phyloP scores from a whole-genome alignment of 2,797 vertebrate genomes.

The Melanotaenia nigrans region DNA sequence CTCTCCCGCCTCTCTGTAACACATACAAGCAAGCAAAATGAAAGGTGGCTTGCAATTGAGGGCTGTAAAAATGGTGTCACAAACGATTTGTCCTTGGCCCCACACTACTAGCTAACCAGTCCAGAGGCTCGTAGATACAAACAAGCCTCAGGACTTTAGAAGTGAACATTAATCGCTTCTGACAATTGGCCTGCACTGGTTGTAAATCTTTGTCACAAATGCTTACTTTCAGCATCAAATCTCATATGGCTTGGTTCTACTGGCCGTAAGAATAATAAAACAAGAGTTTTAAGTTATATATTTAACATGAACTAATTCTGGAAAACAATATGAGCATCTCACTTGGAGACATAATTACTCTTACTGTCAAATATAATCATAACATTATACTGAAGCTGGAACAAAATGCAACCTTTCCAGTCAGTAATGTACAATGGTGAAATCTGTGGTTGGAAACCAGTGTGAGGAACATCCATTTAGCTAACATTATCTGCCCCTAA shows the following conservation, averaged over 20 bases:
- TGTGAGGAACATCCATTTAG: slow-evolving; percentile 11
- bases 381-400: background rate
- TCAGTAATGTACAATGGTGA: slow-evolving; percentile 1
- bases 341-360: slow-evolving; percentile 13
- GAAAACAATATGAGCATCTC: background rate
- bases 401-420: background rate
- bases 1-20: slow-evolving; percentile 24
- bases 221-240: slow-evolving; percentile 81
- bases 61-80: slow-evolving; percentile 87
- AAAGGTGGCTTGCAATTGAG: slow-evolving; percentile 83
- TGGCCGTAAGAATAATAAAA: slow-evolving; percentile 20
- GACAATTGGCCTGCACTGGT: slow-evolving; percentile 84
- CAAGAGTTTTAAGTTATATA: slow-evolving; percentile 22
- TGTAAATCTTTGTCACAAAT: slow-evolving; percentile 85
- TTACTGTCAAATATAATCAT: slow-evolving; percentile 13
- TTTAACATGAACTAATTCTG: slow-evolving; percentile 24
- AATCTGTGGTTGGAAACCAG: slow-evolving; percentile 2
- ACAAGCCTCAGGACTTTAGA: slow-evolving; percentile 81
- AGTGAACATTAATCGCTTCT: slow-evolving; percentile 85
- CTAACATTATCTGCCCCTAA: background rate
- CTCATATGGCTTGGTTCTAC: slow-evolving; percentile 66
- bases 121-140: slow-evolving; percentile 73
- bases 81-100: slow-evolving; percentile 84
- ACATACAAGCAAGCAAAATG: slow-evolving; percentile 56
- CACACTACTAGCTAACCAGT: slow-evolving; percentile 85